Conservation (phyloP, 2,113 vertebrate species). For the Suncus etruscus region DNA sequence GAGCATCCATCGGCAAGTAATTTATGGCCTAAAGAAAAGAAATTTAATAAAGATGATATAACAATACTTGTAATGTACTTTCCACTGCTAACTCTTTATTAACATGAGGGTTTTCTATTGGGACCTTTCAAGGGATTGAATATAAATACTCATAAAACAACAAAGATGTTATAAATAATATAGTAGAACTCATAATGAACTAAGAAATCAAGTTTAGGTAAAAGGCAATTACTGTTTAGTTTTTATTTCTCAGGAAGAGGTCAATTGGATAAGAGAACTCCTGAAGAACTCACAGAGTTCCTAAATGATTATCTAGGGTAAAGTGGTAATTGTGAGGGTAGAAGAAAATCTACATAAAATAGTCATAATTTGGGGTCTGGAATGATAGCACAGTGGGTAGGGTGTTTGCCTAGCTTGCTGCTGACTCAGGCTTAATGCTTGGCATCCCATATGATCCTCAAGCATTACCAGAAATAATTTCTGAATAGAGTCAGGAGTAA, state of each 20-base stretch:
- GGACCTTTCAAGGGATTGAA: background rate
- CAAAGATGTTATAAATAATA: background rate
- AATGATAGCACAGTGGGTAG: background rate
- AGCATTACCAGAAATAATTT: too few relatives aligned
- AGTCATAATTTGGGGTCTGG: too few relatives aligned
- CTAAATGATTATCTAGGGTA: background rate
- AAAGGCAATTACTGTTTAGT: background rate
- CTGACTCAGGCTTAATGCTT: too few relatives aligned
- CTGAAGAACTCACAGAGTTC: background rate
- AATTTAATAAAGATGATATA: conserved; percentile 1
- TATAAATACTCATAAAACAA: conserved; percentile 42
- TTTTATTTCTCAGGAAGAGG: background rate
- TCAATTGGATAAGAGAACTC: background rate
- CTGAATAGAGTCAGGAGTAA: too few relatives aligned
- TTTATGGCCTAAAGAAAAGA: background rate
- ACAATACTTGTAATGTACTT: conserved; percentile 6
- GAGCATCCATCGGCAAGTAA: background rate
- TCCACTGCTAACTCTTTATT: background rate
- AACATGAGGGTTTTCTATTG: background rate
- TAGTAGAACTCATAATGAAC: background rate
- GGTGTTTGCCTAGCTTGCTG: too few relatives aligned
- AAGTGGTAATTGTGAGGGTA: background rate
- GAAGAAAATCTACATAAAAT: too few relatives aligned
- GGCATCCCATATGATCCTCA: too few relatives aligned
- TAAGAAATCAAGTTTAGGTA: background rate